Evolutionary conservation across 2,888 invertebrate genomes (phyloP).

Genomic region (Caprella mutica): DNA sequence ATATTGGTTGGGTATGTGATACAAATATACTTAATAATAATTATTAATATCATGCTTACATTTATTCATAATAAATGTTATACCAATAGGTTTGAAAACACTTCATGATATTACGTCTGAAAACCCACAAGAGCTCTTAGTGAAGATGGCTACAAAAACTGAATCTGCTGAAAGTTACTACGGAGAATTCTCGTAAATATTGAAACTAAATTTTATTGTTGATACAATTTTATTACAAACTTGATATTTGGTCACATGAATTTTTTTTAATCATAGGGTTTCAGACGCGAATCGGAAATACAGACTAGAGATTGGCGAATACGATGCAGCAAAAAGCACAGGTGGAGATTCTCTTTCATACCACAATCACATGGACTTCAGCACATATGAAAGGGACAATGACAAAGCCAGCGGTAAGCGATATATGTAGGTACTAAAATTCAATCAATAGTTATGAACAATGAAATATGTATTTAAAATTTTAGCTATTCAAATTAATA

Average conservation of each 20-base stretch:
- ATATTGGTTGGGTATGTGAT: constrained; percentile 23
- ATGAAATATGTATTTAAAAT: too few species aligned
- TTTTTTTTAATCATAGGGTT: constrained; percentile 15
- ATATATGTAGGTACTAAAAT: too few species aligned
- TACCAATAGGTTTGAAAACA: constrained; percentile 13
- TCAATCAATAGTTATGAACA: too few species aligned
- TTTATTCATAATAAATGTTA: not conserved
- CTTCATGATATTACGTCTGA: constrained; percentile 20
- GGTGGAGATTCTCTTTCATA: constrained; percentile 81
- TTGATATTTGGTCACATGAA: too few species aligned
- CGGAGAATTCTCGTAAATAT: not conserved
- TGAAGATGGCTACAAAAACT: constrained; percentile 14
- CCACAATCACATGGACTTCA: constrained; percentile 83
- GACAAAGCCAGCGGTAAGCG: constrained; percentile 44
- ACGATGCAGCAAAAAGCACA: constrained; percentile 53
- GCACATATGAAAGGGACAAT: constrained; percentile 75
- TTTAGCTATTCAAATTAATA: too few species aligned
- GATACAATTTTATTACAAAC: too few species aligned
- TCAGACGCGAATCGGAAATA: constrained; percentile 49
- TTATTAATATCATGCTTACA: too few species aligned
- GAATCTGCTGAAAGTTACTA: constrained; percentile 19
- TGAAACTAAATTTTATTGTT: too few species aligned
- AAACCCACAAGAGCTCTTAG: constrained; percentile 12
- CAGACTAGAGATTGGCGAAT: constrained; percentile 58
- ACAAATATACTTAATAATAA: too few species aligned